Percentiles rank a stretch among this genome's conserved stretches.
Evolutionary conservation across 2,113 vertebrate species (phyloP).

Genomic region (Cathartes aura): DNA sequence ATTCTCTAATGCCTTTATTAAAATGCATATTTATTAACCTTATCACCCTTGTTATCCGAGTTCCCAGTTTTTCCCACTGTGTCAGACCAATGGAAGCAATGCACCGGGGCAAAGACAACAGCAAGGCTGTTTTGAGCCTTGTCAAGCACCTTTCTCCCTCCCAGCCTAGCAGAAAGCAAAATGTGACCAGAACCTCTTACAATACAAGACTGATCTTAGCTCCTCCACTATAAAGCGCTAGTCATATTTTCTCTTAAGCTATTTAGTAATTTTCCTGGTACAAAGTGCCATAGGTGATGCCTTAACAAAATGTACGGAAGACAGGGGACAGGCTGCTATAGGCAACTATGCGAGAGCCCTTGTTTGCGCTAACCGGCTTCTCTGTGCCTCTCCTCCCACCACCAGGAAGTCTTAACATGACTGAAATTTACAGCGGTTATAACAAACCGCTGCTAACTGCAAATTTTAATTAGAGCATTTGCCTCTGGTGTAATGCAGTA

Average conservation of each 20-base stretch:
- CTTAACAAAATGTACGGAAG: not conserved
- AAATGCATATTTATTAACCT: not conserved
- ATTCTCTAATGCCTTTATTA: not conserved
- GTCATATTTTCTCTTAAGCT: not conserved
- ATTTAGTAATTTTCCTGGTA: not conserved
- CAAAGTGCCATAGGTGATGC: not conserved
- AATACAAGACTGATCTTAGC: not conserved
- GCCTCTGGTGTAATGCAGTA: conserved; percentile 46
- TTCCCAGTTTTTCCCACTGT: not conserved
- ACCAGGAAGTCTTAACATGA: not conserved
- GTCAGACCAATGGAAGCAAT: not conserved
- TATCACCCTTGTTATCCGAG: not conserved
- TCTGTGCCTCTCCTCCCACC: not conserved
- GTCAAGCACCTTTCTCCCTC: not conserved
- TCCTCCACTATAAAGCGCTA: not conserved
- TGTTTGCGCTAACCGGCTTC: not conserved
- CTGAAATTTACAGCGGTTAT: not conserved
- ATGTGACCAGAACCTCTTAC: not conserved
- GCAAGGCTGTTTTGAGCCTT: not conserved
- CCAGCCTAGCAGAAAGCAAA: not conserved
- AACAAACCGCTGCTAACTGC: not conserved
- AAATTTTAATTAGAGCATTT: conserved; percentile 52
- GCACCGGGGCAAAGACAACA: not conserved
- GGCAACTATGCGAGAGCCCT: not conserved
- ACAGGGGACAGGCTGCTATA: not conserved